Conservation (phyloP, 1,140 invertebrate genomes). For the Drosophila ambigua region DNA sequence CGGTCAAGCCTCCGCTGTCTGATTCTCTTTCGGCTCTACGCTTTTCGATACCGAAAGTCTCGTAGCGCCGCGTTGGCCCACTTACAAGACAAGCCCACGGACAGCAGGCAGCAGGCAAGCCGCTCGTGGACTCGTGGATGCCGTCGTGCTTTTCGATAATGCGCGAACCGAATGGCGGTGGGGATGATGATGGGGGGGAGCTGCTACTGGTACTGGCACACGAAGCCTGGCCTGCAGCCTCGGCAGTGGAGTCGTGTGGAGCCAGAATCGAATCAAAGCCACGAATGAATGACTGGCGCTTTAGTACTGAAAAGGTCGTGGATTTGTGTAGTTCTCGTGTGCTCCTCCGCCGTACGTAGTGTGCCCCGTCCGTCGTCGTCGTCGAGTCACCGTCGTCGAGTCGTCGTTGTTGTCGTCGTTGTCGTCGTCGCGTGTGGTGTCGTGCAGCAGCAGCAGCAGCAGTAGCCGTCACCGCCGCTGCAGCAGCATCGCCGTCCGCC, state of each 20-base stretch:
- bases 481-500: slow-evolving; percentile 11
- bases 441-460: not conserved
- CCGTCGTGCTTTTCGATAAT: slow-evolving; percentile 52
- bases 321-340: slow-evolving; percentile 81
- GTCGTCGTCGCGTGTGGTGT: slow-evolving; percentile 19
- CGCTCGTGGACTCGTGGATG: slow-evolving; percentile 12
- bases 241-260: too few species aligned
- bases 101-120: not conserved
- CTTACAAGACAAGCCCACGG: slow-evolving; percentile 20
- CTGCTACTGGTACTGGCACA: too few species aligned
- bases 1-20: too few species aligned
- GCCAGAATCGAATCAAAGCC: slow-evolving; percentile 40
- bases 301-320: slow-evolving; percentile 83
- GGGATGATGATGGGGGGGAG: slow-evolving; percentile 2
- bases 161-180: slow-evolving; percentile 31
- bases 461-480: slow-evolving; percentile 27
- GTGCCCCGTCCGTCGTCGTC: slow-evolving; percentile 28
- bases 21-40: slow-evolving; percentile 9
- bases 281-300: slow-evolving; percentile 76
- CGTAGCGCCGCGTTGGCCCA: slow-evolving; percentile 29
- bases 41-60: slow-evolving; percentile 33
- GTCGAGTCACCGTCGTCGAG: slow-evolving; percentile 17
- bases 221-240: too few species aligned
- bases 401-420: slow-evolving; percentile 25
- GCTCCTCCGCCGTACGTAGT: slow-evolving; percentile 7